phyloP scores from a whole-genome alignment of 2,888 invertebrate genomes.

The Scaptomyza cyrtandrae region DNA sequence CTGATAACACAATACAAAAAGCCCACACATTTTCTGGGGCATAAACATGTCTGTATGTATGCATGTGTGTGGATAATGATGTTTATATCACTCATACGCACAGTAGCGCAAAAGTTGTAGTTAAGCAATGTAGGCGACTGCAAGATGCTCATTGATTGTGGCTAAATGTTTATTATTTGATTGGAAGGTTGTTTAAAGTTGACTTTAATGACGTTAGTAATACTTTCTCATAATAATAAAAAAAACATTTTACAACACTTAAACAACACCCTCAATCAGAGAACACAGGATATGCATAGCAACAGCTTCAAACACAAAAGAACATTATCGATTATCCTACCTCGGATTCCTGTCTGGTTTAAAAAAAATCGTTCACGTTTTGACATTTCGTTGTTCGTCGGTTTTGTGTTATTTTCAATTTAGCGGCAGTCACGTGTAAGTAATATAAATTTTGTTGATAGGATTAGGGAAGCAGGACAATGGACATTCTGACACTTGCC shows the following conservation, averaged over 20 bases:
- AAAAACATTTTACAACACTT: no score
- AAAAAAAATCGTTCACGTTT: constrained; percentile 33
- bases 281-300: neutral
- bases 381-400: neutral
- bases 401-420: constrained; percentile 36
- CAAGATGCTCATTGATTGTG: neutral
- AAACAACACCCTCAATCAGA: neutral
- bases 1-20: constrained; percentile 4
- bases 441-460: constrained; percentile 62
- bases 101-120: constrained; percentile 18
- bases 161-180: neutral
- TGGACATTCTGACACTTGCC: constrained; percentile 40
- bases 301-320: neutral
- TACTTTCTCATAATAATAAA: no score
- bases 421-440: constrained; percentile 63
- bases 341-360: neutral
- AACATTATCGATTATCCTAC: constrained; percentile 60
- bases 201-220: no score
- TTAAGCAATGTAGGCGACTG: neutral
- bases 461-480: constrained; percentile 35
- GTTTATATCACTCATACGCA: constrained; percentile 60
- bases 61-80: neutral
- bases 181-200: neutral
- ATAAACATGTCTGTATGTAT: neutral
- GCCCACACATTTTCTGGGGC: constrained; percentile 1